These are phyloP conservation scores for Thalpophila matura DNA, from an alignment of 2,888 invertebrate genomes.

Conservation along the genomic window DNA sequence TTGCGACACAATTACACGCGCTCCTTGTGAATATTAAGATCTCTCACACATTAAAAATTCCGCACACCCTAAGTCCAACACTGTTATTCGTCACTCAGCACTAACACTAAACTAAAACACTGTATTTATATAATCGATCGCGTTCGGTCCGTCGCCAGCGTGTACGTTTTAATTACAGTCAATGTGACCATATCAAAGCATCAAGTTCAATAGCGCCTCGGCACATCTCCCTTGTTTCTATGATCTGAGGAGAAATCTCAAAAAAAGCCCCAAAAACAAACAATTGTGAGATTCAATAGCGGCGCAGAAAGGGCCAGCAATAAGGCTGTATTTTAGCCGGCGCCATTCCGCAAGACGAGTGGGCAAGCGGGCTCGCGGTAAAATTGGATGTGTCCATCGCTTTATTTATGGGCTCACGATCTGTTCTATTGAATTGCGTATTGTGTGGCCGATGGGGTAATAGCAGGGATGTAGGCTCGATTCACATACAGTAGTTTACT, in stretches of 20 bases:
- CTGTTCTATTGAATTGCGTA: conserved; percentile 67
- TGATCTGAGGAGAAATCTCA: conserved; percentile 1
- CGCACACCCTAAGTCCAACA: too few species aligned
- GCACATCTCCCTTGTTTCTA: too few species aligned
- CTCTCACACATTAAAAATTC: too few species aligned
- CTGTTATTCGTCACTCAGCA: too few species aligned
- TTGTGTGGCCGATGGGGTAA: conserved; percentile 48
- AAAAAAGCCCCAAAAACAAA: conserved; percentile 36
- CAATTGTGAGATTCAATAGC: conserved; percentile 45
- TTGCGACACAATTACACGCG: too few species aligned
- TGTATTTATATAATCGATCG: too few species aligned
- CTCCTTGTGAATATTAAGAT: too few species aligned
- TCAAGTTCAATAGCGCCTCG: too few species aligned
- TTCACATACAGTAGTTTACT: background rate
- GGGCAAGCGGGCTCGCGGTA: conserved; percentile 66
- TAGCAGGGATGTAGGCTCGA: conserved; percentile 20
- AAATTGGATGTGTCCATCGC: conserved; percentile 76
- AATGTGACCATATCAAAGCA: too few species aligned
- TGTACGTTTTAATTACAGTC: too few species aligned
- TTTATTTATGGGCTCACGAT: conserved; percentile 71
- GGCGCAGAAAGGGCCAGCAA: conserved; percentile 51
- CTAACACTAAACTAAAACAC: too few species aligned
- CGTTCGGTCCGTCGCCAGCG: too few species aligned
- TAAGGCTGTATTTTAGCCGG: conserved; percentile 62
- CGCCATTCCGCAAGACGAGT: conserved; percentile 67